A percentile compares a stretch with the other conserved stretches of the same genome.
phyloP scores from a whole-genome alignment of 2,797 vertebrate genomes.

The Meriones psammophilus region DNA sequence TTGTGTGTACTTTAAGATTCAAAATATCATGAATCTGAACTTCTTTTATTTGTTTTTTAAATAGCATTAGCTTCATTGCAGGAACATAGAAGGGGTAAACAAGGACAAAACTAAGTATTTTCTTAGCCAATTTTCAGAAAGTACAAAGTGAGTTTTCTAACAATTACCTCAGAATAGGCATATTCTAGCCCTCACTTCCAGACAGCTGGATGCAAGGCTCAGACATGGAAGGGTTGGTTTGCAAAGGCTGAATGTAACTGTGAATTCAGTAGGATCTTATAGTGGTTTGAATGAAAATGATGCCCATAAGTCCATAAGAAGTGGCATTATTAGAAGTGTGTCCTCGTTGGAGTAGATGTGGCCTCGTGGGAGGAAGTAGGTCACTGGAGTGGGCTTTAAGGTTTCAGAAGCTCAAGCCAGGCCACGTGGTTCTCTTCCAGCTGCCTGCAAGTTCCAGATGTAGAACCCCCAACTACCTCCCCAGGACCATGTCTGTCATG shows the following conservation, averaged over 20 bases:
- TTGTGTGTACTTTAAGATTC: constrained; percentile 7
- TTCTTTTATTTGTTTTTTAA: constrained; percentile 9
- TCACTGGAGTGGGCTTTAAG: background rate
- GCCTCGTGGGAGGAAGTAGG: background rate
- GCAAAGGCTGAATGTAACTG: background rate
- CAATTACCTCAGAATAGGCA: background rate
- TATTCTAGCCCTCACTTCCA: background rate
- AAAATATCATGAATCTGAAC: constrained; percentile 5
- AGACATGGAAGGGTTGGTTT: background rate
- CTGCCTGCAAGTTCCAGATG: too few relatives aligned
- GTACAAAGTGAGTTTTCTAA: background rate
- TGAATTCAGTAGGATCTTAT: background rate
- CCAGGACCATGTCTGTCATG: background rate
- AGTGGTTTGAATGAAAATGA: background rate
- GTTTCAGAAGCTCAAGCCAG: background rate
- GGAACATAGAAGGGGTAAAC: background rate
- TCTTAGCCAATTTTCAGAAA: background rate
- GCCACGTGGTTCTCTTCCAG: background rate
- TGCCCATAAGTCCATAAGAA: background rate
- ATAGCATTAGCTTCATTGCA: background rate
- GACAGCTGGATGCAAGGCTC: background rate
- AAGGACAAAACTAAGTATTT: background rate
- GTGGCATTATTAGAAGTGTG: background rate
- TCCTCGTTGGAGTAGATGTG: background rate
- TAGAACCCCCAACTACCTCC: background rate